Percentiles rank a stretch among this genome's conserved stretches.
Evolutionary conservation across 1,140 invertebrate genomes (phyloP).

Genomic region (Pantala flavescens): DNA sequence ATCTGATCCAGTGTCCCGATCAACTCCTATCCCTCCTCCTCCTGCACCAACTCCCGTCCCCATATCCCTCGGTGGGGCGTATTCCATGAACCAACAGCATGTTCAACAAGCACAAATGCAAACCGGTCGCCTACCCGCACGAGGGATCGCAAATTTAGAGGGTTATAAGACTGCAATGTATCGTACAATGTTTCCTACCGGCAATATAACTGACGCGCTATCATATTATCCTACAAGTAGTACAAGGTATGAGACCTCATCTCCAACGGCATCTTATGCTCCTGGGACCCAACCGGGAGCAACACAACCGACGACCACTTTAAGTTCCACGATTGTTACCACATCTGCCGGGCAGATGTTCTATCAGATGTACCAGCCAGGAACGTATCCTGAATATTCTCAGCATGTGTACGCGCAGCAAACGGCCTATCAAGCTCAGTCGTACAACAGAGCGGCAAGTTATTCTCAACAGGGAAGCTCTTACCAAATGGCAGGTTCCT

Average conservation of each 20-base stretch:
- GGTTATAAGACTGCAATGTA: constrained; percentile 52
- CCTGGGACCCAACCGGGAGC: not conserved
- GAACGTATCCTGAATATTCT: not conserved
- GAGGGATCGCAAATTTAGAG: constrained; percentile 49
- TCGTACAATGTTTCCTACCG: constrained; percentile 54
- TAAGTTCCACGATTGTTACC: not conserved
- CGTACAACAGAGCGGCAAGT: not conserved
- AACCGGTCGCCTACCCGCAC: constrained; percentile 27
- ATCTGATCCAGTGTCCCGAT: constrained; percentile 24
- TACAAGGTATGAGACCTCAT: not conserved
- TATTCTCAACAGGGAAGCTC: not conserved
- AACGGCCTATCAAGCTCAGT: constrained; percentile 31
- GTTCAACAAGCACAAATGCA: not conserved
- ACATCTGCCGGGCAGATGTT: not conserved
- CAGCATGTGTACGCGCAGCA: constrained; percentile 24
- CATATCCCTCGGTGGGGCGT: constrained; percentile 25
- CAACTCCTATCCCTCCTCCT: constrained; percentile 31
- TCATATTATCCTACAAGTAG: constrained; percentile 63
- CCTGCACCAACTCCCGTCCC: constrained; percentile 30
- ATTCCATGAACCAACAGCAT: not conserved
- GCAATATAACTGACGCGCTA: constrained; percentile 61
- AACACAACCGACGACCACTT: not conserved
- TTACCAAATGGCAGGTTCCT: not conserved
- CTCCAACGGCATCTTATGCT: not conserved
- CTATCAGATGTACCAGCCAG: not conserved